phyloP scores from a whole-genome alignment of 2,113 vertebrate genomes.

The Cyprichromis sp. region DNA sequence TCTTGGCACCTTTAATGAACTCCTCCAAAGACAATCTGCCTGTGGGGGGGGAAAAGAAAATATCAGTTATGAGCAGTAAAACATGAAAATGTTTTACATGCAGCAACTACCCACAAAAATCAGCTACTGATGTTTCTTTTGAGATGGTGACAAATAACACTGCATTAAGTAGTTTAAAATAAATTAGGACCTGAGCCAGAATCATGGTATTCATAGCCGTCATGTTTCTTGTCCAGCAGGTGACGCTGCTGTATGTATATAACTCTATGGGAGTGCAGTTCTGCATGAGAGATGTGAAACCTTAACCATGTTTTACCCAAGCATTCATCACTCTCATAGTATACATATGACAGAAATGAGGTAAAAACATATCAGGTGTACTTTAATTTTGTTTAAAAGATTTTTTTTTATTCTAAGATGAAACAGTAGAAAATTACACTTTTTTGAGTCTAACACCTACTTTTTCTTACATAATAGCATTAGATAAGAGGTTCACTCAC shows the following conservation, averaged over 20 bases:
- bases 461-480: neutral
- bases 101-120: neutral
- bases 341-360: neutral
- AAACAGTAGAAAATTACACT: neutral
- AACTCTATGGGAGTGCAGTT: neutral
- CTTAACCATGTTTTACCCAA: neutral
- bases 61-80: neutral
- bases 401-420: neutral
- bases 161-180: neutral
- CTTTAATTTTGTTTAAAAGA: neutral
- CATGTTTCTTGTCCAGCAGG: neutral
- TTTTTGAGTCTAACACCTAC: neutral
- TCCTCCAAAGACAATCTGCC: conserved; percentile 93
- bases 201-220: neutral
- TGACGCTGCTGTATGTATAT: neutral
- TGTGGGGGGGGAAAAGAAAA: conserved; percentile 34
- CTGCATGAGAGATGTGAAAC: neutral
- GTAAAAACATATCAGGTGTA: neutral
- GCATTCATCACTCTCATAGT: neutral
- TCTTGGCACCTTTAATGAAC: conserved; percentile 97
- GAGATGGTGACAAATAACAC: neutral
- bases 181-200: neutral
- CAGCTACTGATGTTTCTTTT: neutral
- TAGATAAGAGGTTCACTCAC: neutral
- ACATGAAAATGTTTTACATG: neutral